A percentile compares a stretch with the other conserved stretches of the same genome.
phyloP scores from a whole-genome alignment of 2,113 vertebrate genomes.

The Heterotilapia buettikoferi region DNA sequence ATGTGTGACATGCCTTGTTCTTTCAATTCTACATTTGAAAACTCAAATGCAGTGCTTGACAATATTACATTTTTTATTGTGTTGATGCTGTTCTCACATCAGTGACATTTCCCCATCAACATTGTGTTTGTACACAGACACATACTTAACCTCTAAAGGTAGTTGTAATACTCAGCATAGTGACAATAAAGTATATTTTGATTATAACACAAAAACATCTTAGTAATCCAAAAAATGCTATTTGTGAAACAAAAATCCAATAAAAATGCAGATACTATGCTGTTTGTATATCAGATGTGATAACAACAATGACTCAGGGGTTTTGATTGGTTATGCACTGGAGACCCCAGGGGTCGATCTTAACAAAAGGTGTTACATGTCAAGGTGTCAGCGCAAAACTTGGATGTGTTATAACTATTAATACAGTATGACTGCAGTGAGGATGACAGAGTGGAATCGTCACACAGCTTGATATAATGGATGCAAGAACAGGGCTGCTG shows the following conservation, averaged over 20 bases:
- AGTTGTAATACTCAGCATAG: background rate
- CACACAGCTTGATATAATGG: background rate
- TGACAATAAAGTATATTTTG: background rate
- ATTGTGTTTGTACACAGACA: background rate
- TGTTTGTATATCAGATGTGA: background rate
- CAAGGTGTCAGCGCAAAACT: background rate
- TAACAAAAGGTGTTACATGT: background rate
- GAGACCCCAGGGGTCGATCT: background rate
- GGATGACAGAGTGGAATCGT: background rate
- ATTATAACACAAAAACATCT: background rate
- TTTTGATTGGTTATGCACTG: background rate
- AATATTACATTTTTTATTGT: fast-evolving
- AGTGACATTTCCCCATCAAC: background rate
- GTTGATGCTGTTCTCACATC: background rate
- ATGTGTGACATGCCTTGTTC: background rate
- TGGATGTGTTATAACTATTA: background rate
- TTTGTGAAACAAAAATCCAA: background rate
- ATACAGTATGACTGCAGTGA: background rate
- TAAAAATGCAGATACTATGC: background rate
- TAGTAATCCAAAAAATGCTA: background rate
- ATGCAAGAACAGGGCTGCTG: background rate
- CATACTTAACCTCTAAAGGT: background rate
- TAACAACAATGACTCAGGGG: fast-evolving
- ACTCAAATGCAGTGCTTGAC: fast-evolving
- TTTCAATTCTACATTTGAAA: background rate